These are phyloP conservation scores for Blastobasis lacticolella DNA, from an alignment of 2,888 invertebrate genomes.

Conservation along the genomic window DNA sequence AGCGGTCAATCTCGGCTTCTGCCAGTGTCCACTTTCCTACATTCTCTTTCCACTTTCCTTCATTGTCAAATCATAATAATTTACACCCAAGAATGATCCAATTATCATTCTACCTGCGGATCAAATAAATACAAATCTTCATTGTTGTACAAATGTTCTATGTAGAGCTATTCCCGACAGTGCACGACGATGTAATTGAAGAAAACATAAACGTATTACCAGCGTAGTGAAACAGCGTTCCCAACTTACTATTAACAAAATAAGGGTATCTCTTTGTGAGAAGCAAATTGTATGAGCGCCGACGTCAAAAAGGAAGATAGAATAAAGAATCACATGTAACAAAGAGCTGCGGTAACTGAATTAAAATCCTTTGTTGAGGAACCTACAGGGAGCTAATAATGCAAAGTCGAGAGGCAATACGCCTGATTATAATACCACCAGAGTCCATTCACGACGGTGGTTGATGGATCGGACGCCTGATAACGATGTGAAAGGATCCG, in stretches of 20 bases:
- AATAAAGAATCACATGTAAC: slow-evolving; percentile 54
- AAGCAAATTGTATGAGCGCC: slow-evolving; percentile 44
- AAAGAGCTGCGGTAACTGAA: slow-evolving; percentile 55
- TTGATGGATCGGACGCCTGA: slow-evolving; percentile 55
- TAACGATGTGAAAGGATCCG: slow-evolving; percentile 18
- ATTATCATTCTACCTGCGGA: too few relatives aligned
- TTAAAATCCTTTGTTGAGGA: slow-evolving; percentile 57
- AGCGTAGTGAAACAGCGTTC: slow-evolving; percentile 1
- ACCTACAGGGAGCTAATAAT: slow-evolving; percentile 26
- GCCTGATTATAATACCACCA: too few relatives aligned
- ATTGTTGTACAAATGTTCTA: too few relatives aligned
- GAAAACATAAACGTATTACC: not conserved
- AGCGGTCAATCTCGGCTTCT: too few relatives aligned
- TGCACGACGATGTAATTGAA: too few relatives aligned
- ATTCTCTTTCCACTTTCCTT: too few relatives aligned
- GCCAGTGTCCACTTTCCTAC: too few relatives aligned
- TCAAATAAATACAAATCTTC: too few relatives aligned
- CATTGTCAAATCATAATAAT: too few relatives aligned
- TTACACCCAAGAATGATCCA: too few relatives aligned
- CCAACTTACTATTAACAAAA: slow-evolving; percentile 29
- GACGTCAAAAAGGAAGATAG: slow-evolving; percentile 41
- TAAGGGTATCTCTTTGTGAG: slow-evolving; percentile 41
- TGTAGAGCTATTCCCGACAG: too few relatives aligned
- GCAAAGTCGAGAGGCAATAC: slow-evolving; percentile 27
- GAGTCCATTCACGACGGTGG: slow-evolving; percentile 7